Percentiles rank a stretch among this genome's conserved stretches.
phyloP scores from a whole-genome alignment of 1,140 invertebrate genomes.

The Diachasma alloeum region DNA sequence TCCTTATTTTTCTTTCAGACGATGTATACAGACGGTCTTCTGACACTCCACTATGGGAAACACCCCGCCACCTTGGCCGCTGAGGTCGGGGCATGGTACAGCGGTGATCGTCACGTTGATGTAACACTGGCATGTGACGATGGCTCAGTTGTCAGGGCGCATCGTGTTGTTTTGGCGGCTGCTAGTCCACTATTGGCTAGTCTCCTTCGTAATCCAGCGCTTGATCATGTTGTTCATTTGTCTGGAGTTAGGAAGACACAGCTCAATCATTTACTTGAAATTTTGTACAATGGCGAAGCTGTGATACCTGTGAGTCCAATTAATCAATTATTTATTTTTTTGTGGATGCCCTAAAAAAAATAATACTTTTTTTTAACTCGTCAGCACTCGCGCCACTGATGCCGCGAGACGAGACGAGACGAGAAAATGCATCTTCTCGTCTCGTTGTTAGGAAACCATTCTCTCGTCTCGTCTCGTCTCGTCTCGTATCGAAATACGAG shows the following conservation, averaged over 20 bases:
- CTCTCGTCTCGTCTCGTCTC: too few species aligned
- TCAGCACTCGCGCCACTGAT: too few species aligned
- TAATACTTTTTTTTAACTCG: too few species aligned
- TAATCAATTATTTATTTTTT: constrained; percentile 18
- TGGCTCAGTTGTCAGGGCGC: constrained; percentile 76
- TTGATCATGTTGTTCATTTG: constrained; percentile 77
- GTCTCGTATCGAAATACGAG: too few species aligned
- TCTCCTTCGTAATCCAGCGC: constrained; percentile 74
- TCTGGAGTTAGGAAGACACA: constrained; percentile 80
- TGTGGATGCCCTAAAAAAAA: too few species aligned
- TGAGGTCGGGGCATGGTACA: constrained; percentile 84
- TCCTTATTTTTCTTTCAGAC: constrained; percentile 57
- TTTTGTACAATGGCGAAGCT: constrained; percentile 85
- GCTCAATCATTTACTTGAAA: constrained; percentile 80
- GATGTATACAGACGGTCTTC: constrained; percentile 70
- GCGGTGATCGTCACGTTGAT: constrained; percentile 82
- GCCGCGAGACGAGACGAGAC: too few species aligned
- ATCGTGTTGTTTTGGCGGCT: constrained; percentile 82
- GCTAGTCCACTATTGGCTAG: constrained; percentile 85
- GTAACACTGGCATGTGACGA: constrained; percentile 83
- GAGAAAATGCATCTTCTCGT: too few species aligned
- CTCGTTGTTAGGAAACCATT: too few species aligned
- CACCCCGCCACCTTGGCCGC: constrained; percentile 87
- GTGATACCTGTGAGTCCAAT: constrained; percentile 73
- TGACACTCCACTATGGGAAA: constrained; percentile 89